phyloP scores from a whole-genome alignment of 2,888 invertebrate genomes.

The Tyria jacobaeae region DNA sequence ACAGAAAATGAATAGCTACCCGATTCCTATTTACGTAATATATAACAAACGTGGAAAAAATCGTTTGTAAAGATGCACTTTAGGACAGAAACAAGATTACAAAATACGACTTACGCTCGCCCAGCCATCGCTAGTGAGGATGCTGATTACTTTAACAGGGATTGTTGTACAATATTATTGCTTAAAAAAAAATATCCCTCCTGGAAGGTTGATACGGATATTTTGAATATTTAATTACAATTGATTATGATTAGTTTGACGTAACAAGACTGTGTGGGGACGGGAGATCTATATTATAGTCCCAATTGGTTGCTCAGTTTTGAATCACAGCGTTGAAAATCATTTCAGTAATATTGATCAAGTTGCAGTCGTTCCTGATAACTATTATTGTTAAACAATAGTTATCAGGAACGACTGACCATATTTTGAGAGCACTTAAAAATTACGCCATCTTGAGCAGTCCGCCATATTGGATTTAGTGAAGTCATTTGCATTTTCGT shows the following conservation, averaged over 20 bases:
- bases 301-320: conserved; percentile 61
- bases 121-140: conserved; percentile 90
- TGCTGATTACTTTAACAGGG: conserved; percentile 94
- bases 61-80: conserved; percentile 96
- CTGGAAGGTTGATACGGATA: conserved; percentile 72
- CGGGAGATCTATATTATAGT: conserved; percentile 70
- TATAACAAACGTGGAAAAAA: conserved; percentile 90
- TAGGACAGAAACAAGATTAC: conserved; percentile 95
- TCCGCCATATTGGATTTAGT: too few species aligned
- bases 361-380: conserved; percentile 65
- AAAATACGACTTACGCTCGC: conserved; percentile 88
- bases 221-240: conserved; percentile 61
- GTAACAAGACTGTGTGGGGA: conserved; percentile 64
- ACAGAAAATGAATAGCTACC: conserved; percentile 95
- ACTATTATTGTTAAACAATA: too few species aligned
- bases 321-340: conserved; percentile 67
- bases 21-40: conserved; percentile 95
- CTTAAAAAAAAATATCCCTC: conserved; percentile 83
- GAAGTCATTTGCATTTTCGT: too few species aligned
- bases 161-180: conserved; percentile 95
- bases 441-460: too few species aligned
- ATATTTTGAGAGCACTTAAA: too few species aligned
- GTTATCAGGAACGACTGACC: too few species aligned
- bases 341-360: conserved; percentile 63
- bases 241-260: conserved; percentile 73